Base-by-base conservation (phyloP, 2,888 invertebrate genomes). In the Clivina fossor region DNA sequence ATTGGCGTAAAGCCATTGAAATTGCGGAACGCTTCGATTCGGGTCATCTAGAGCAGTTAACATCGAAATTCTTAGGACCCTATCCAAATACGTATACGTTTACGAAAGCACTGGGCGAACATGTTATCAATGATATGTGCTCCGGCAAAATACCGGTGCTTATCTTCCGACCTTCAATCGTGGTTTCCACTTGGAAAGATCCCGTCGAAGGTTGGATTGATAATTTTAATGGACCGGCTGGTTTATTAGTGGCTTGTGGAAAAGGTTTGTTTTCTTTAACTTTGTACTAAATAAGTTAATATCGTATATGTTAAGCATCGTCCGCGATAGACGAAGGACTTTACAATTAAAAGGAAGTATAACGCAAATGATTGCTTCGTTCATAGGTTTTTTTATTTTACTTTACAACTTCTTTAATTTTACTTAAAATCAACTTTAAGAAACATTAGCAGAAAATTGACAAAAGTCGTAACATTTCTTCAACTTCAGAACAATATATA, bases 81-180 rank as follows among this genome's bases (percentile, higher is more conserved):
- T 80, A 87, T 24, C 92, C 93, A 0, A 94, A 94, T 66, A 92
- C 93, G 0, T 95, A 94, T 68, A 89, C 88, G 0, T 90, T 88
- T 68, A 88, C 91, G 0, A 94, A 95, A 70, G 86, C 88, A 56
- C 68, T 94, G 59, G 90, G 90, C 0, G 93, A 95, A 64, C 83
- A 85, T 50, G 78, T 90, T n/a, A 78, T 90, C 1, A 77, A 80
- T 8, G 86, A 88, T 47, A 26, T 64, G 58, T 59, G 60, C 49
- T 73, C 66, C 28, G 78, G 80, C 5, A 69, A 76, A 20, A 67
- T 94, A 24, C 92, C 93, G 0, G 72, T 84, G 0, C 80, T 86
- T 26, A 85, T 95, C 59, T 82, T 88, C 58, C 76, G 94, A 58
- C 94, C 93, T 0, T 92, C 93, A 0, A 92, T 94, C 64, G 90